These are phyloP conservation scores for Peromyscus leucopus DNA, from an alignment of 2,113 vertebrate species.

Conservation along the genomic window DNA sequence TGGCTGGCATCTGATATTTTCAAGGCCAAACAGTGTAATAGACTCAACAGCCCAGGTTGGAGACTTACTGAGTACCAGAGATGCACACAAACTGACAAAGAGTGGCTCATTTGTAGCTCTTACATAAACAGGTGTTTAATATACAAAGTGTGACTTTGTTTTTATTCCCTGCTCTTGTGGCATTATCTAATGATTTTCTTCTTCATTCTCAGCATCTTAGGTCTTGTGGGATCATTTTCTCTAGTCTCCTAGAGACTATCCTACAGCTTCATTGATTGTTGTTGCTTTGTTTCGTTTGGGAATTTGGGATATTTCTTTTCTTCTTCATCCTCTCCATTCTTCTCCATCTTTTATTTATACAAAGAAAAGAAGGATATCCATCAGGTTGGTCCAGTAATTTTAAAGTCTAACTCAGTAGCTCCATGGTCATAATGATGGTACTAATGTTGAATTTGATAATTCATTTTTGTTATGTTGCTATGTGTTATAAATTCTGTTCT, in stretches of 20 bases:
- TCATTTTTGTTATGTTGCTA: not conserved
- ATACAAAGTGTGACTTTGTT: not conserved
- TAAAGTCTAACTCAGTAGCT: not conserved
- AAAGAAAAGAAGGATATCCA: not conserved
- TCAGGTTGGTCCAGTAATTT: not conserved
- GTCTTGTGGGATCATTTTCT: not conserved
- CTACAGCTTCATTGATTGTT: not conserved
- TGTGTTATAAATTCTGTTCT: not conserved
- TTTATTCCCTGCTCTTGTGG: constrained; percentile 10
- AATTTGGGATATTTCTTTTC: not conserved
- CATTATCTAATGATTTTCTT: not conserved
- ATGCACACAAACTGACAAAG: not conserved
- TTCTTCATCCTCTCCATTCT: not conserved
- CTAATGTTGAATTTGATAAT: too few species aligned
- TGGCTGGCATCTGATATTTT: not conserved
- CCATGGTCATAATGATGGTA: not conserved
- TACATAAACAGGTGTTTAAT: not conserved
- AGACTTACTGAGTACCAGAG: not conserved
- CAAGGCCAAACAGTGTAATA: not conserved
- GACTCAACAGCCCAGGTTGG: not conserved
- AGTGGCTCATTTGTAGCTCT: not conserved
- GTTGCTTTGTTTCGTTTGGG: not conserved
- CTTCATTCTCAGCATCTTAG: not conserved
- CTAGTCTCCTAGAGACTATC: not conserved
- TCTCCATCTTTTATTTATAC: not conserved